Evolutionary conservation across 2,888 invertebrate genomes (phyloP).

Genomic region (Lottia gigantea): DNA sequence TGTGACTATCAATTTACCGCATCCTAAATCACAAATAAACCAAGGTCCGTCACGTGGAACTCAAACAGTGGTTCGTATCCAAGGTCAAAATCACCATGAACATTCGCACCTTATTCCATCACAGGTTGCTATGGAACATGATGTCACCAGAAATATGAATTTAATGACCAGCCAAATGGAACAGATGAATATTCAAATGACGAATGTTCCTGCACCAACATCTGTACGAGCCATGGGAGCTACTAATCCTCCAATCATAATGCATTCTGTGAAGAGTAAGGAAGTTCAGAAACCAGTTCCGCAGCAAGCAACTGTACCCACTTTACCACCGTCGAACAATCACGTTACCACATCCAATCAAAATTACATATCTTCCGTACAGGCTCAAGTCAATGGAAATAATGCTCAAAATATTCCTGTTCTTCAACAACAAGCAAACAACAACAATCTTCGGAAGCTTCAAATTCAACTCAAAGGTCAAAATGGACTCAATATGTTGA

Average conservation of each 20-base stretch:
- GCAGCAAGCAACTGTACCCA: slow-evolving; percentile 94
- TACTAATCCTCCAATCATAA: slow-evolving; percentile 91
- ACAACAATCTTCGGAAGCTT: slow-evolving; percentile 18
- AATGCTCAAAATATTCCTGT: slow-evolving; percentile 41
- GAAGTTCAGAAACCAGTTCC: slow-evolving; percentile 92
- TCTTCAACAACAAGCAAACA: slow-evolving; percentile 11
- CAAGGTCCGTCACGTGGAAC: slow-evolving; percentile 20
- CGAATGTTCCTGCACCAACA: slow-evolving; percentile 23
- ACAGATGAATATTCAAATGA: slow-evolving; percentile 29
- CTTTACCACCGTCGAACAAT: slow-evolving; percentile 54
- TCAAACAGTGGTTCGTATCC: slow-evolving; percentile 31
- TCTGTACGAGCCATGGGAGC: slow-evolving; percentile 80
- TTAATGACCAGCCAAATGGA: slow-evolving; percentile 11
- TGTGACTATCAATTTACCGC: background rate
- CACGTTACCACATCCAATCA: slow-evolving; percentile 55
- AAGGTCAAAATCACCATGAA: slow-evolving; percentile 26
- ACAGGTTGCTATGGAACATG: background rate
- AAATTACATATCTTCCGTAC: slow-evolving; percentile 59
- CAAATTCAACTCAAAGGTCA: slow-evolving; percentile 16
- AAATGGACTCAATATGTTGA: slow-evolving; percentile 31
- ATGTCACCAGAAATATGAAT: background rate
- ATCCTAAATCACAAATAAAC: background rate
- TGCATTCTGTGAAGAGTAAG: slow-evolving; percentile 96
- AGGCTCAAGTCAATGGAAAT: slow-evolving; percentile 52
- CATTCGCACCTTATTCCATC: slow-evolving; percentile 20